Percentiles rank a stretch among this genome's conserved stretches.
Conservation (phyloP, 2,797 vertebrate genomes). For the Leptatherina wallacei region DNA sequence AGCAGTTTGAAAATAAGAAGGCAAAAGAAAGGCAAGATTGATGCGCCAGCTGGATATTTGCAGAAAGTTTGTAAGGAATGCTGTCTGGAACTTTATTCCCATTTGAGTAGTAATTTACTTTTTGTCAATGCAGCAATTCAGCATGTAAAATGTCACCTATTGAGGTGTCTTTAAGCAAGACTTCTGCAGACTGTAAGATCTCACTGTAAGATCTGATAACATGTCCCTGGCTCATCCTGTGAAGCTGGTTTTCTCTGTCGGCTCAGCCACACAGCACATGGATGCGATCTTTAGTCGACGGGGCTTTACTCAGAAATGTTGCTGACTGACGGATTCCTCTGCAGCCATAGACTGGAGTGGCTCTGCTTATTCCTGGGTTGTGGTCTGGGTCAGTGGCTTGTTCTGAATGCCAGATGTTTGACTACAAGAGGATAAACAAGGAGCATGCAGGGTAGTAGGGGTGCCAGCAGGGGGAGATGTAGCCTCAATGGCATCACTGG, state of each 20-base stretch:
- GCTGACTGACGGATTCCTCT: constrained; percentile 81
- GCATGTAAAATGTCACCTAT: neutral
- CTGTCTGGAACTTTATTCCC: neutral
- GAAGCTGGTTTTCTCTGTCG: constrained; percentile 32
- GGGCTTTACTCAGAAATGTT: constrained; percentile 69
- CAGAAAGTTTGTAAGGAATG: constrained; percentile 31
- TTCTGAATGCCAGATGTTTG: constrained; percentile 77
- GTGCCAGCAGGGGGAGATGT: constrained; percentile 71
- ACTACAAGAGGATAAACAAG: constrained; percentile 23
- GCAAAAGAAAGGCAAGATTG: neutral
- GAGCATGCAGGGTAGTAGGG: constrained; percentile 32
- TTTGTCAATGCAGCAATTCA: constrained; percentile 1
- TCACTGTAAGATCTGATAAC: constrained; percentile 14
- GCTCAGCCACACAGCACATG: constrained; percentile 51
- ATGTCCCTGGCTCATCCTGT: constrained; percentile 9
- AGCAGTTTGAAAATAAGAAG: neutral
- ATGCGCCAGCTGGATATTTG: constrained; percentile 42
- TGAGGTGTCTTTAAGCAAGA: neutral
- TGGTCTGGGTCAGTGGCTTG: constrained; percentile 67
- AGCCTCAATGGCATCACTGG: constrained; percentile 29
- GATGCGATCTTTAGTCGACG: constrained; percentile 53
- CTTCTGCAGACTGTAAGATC: neutral
- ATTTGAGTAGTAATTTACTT: neutral
- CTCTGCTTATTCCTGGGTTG: constrained; percentile 77
- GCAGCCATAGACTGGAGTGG: constrained; percentile 72